Evolutionary conservation across 2,888 invertebrate genomes (phyloP), one percentile per base, ranked within the genome.

Genomic region (Erannis defoliaria): DNA sequence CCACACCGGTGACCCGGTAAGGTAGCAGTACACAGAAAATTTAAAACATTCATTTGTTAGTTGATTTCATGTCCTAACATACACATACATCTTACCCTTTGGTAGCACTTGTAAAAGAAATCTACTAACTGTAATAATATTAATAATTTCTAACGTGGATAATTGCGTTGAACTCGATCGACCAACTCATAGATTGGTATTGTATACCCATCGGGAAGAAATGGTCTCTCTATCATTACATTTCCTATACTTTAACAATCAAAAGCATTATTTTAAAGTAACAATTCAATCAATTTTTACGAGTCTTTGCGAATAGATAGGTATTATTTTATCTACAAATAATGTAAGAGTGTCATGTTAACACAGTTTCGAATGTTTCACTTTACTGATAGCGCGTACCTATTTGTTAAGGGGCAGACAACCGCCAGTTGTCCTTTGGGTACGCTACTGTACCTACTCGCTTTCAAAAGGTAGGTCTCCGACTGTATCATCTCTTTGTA

Each of bases 21-120:
- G n/a, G n/a, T n/a, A n/a, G n/a, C n/a, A n/a, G n/a, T n/a, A 89
- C 86, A 89, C 73, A 72, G 81, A 80, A 87, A 87, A 79, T 84
- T 82, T 82, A 67, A 86, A 89, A 89, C 81, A 85, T 82, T 80
- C 76, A 53, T 61, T 29, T 50, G 33, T 80, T 81, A 86, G 85
- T 85, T 73, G 80, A 73, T 76, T 78, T 76, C 19, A 43, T 80
- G 87, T 86, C 88, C 89, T 88, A 90, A 89, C 88, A 89, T 80
- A 51, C 83, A 83, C 80, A 85, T 78, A 82, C n/a, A 42, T 16
- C 23, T 48, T 48, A 40, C 35, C 38, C 51, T 60, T 60, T 10
- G 16, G 21, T 80, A 71, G 73, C 79, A 78, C 78, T 75, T 76
- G 37, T 77, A 67, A 75, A 77, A 67, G 64, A 69, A 74, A 76